Base-by-base conservation (phyloP, 2,113 vertebrate genomes). In the Progne subis region DNA sequence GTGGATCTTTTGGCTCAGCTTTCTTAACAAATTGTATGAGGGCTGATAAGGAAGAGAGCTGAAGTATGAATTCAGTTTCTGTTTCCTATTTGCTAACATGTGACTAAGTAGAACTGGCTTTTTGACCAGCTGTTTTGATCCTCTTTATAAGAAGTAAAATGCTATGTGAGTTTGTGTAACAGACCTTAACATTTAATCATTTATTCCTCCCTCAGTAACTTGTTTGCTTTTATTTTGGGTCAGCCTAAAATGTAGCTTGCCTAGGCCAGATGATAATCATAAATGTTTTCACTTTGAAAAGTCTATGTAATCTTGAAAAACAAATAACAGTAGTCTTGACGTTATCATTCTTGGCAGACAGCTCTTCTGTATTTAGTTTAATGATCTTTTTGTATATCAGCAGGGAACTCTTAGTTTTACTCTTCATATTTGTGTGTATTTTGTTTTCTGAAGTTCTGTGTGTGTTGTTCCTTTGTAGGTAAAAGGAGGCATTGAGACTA, bases 401-500 rank as follows among this genome's bases (percentile, higher is more conserved):
- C 39, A 57, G 11, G 43, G 25, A 92, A 34, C 65, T 65, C 2
- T 16, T 85, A 9, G 29, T 85, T 91, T 92, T 52, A 50, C 43
- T 17, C 9, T 68, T 83, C 31, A 18, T 21, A 24, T 67, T 46
- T 79, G 8, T 53, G 25, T 83, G 3, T 56, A 34, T 79, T 80
- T 72, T 88, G 17, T 23, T 43, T 67, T 90, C 57, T 92, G 78
- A 96, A 88, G 47, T 20, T 80, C 1, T 74, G 20, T 93, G 20
- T 93, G 28, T 9, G 23, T 46, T 68, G 77, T 85, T 94, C 57
- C 61, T 65, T 93, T 70, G 52, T 94, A 99, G 99, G 98, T 99
- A 64, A 99, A 98, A 85, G 99, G 99, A 28, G 98, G 98, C 82
- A 99, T 99, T 91, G 94, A 98, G 95, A 96, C 98, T 89, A 98